Conservation (phyloP, 2,113 vertebrate species). For the Pollimyrus isidori region DNA sequence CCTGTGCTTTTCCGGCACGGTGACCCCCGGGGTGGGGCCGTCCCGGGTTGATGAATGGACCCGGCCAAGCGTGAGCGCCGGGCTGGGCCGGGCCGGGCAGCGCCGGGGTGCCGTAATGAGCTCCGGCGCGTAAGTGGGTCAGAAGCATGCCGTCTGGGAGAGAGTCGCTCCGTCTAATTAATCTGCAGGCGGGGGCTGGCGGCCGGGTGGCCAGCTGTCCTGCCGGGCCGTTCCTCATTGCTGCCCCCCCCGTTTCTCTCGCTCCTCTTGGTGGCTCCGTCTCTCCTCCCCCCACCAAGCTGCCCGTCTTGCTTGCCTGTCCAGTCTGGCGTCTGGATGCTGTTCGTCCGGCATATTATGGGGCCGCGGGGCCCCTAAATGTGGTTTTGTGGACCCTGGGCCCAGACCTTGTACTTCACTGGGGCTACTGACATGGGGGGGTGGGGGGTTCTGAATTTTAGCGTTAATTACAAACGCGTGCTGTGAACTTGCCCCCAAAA, state of each 20-base stretch:
- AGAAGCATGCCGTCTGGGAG: conserved; percentile 1
- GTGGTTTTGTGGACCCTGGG: not conserved
- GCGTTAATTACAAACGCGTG: not conserved
- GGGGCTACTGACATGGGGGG: not conserved
- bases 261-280: not conserved
- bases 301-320: not conserved
- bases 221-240: not conserved
- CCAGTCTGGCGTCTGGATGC: not conserved
- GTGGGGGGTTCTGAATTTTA: not conserved
- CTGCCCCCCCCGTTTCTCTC: not conserved
- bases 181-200: conserved; percentile 5
- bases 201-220: not conserved
- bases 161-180: conserved; percentile 19
- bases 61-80: not conserved
- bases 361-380: not conserved
- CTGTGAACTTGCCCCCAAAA: not conserved
- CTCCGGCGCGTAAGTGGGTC: conserved; percentile 10
- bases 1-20: not conserved
- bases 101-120: not conserved
- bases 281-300: not conserved
- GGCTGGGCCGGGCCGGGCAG: not conserved
- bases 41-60: not conserved
- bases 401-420: not conserved
- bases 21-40: not conserved
- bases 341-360: not conserved